Conservation (phyloP, 2,113 vertebrate species). For the Lonchura striata region DNA sequence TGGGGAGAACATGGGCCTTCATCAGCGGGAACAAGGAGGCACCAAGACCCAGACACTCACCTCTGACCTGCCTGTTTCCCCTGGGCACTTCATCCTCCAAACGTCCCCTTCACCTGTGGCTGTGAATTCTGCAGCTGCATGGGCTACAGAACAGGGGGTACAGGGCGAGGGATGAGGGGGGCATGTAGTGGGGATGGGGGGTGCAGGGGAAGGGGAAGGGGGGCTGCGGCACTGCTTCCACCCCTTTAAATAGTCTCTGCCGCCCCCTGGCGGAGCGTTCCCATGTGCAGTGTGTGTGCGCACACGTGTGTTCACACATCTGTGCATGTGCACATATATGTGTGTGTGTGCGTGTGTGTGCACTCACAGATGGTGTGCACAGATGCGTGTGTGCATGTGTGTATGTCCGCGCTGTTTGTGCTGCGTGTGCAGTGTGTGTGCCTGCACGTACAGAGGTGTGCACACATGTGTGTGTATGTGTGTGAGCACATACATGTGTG, state of each 20-base stretch:
- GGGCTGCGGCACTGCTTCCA: rapidly evolving
- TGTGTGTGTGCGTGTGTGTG: rapidly evolving
- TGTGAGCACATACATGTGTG: background rate
- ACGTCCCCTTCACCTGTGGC: too few relatives aligned
- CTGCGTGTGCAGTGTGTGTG: rapidly evolving
- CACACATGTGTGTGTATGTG: too few relatives aligned
- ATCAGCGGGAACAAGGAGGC: background rate
- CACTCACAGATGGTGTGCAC: rapidly evolving
- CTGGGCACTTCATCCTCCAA: background rate
- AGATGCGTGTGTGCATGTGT: background rate
- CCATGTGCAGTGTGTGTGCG: rapidly evolving
- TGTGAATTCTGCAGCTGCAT: background rate
- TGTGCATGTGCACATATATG: rapidly evolving
- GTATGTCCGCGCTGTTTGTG: background rate
- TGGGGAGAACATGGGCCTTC: slow-evolving; percentile 13
- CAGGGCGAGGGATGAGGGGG: background rate
- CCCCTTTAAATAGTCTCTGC: slow-evolving; percentile 9
- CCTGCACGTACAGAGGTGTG: background rate
- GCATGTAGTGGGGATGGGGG: too few relatives aligned
- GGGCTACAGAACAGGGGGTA: background rate
- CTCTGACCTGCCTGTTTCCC: background rate
- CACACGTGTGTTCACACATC: too few relatives aligned
- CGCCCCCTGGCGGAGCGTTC: background rate
- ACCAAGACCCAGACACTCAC: background rate
- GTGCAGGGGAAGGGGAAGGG: too few relatives aligned